A percentile compares a stretch with the other conserved stretches of the same genome.
phyloP scores from a whole-genome alignment of 2,113 vertebrate genomes.

The Chloropsis hardwickii region DNA sequence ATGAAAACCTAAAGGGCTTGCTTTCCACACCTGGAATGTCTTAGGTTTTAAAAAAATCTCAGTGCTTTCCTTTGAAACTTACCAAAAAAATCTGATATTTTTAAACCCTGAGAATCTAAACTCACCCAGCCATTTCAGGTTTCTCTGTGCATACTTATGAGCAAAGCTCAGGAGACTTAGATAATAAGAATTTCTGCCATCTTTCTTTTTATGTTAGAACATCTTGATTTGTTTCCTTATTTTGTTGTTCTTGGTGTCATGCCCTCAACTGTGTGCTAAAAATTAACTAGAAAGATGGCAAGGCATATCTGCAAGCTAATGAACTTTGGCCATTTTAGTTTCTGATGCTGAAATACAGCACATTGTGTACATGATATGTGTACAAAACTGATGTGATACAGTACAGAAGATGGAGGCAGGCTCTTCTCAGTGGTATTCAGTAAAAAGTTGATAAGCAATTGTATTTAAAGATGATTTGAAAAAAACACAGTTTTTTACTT shows the following conservation, averaged over 20 bases:
- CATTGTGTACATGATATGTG: neutral
- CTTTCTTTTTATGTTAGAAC: neutral
- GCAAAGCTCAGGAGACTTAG: neutral
- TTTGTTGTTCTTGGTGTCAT: neutral
- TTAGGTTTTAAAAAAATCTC: neutral
- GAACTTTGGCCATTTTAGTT: neutral
- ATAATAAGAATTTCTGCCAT: neutral
- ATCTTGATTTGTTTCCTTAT: neutral
- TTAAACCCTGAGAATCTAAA: neutral
- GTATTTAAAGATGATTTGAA: neutral
- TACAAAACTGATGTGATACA: neutral
- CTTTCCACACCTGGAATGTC: neutral
- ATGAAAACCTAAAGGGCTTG: neutral
- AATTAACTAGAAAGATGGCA: neutral
- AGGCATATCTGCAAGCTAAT: neutral
- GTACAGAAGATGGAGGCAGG: neutral
- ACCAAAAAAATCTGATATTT: neutral
- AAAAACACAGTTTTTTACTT: neutral
- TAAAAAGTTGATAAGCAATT: neutral
- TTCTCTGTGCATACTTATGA: neutral
- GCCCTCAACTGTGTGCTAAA: neutral
- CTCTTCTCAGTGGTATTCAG: neutral
- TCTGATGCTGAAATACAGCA: neutral
- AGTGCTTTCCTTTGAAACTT: neutral
- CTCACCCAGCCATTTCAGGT: neutral